Conservation (phyloP, 1,140 invertebrate genomes). For the Ooceraea biroi region DNA sequence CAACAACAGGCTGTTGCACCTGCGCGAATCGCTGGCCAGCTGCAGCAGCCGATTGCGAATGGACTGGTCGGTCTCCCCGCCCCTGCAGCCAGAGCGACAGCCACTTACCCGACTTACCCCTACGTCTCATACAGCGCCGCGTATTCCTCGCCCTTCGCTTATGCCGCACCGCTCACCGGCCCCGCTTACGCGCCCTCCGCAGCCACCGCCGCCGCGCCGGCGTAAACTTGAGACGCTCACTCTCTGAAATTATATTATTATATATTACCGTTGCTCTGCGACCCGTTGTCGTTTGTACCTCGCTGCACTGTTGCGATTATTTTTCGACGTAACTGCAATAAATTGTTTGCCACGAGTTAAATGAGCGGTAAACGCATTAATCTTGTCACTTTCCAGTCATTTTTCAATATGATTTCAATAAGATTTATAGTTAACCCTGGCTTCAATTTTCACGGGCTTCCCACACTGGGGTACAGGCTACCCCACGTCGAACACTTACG, state of each 20-base stretch:
- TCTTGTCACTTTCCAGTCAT: not conserved
- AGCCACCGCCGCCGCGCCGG: slow-evolving; percentile 60
- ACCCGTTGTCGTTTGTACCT: slow-evolving; percentile 23
- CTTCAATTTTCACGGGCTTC: too few relatives aligned
- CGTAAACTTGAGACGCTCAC: slow-evolving; percentile 67
- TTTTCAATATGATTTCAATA: not conserved
- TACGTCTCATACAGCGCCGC: slow-evolving; percentile 76
- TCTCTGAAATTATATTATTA: slow-evolving; percentile 20
- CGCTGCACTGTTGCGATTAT: not conserved
- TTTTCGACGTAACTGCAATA: slow-evolving; percentile 36
- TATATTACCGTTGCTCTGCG: not conserved
- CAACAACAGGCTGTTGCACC: slow-evolving; percentile 48
- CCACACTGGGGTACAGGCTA: too few relatives aligned
- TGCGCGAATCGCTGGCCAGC: slow-evolving; percentile 53
- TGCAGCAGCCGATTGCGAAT: slow-evolving; percentile 35
- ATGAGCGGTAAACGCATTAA: not conserved
- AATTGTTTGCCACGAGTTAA: slow-evolving; percentile 41
- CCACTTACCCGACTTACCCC: slow-evolving; percentile 80
- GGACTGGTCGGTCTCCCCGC: slow-evolving; percentile 67
- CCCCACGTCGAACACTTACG: too few relatives aligned
- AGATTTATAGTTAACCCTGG: not conserved
- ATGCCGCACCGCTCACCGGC: slow-evolving; percentile 73
- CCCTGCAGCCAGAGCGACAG: slow-evolving; percentile 63
- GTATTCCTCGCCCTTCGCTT: slow-evolving; percentile 81
- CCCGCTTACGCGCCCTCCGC: slow-evolving; percentile 75